Evolutionary conservation across 53 echinoderm and acorn worm species (phyloP).

Genomic region (Luidia sarsii): DNA sequence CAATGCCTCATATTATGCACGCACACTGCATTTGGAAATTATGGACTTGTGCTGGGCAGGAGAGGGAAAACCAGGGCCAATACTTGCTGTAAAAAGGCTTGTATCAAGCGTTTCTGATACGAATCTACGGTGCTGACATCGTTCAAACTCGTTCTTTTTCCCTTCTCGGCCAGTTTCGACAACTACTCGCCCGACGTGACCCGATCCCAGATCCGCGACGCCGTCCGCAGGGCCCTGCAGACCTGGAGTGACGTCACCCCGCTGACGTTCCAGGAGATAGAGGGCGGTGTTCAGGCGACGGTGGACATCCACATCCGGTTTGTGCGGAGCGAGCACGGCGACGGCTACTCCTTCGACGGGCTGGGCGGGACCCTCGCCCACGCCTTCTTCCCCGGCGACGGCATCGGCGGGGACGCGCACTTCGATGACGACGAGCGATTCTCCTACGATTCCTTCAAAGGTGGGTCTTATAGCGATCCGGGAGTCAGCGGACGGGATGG

Average conservation of each 20-base stretch:
- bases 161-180: slow-evolving; percentile 69
- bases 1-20: too few species aligned
- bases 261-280: slow-evolving; percentile 62
- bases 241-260: slow-evolving; percentile 88
- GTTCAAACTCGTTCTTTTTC: too few species aligned
- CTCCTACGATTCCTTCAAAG: slow-evolving; percentile 30
- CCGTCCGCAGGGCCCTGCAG: slow-evolving; percentile 61
- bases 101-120: too few species aligned
- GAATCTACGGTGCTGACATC: too few species aligned
- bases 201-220: slow-evolving; percentile 6
- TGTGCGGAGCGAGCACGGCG: slow-evolving; percentile 43
- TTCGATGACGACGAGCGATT: slow-evolving; percentile 83
- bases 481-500: too few species aligned
- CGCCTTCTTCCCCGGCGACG: slow-evolving; percentile 78
- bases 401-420: slow-evolving; percentile 80
- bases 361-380: slow-evolving; percentile 82
- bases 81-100: too few species aligned
- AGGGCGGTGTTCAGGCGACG: slow-evolving; percentile 21
- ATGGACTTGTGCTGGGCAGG: too few species aligned
- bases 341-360: slow-evolving; percentile 74
- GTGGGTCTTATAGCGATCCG: slow-evolving; percentile 42
- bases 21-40: too few species aligned
- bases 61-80: too few species aligned
- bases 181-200: slow-evolving; percentile 70
- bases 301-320: slow-evolving; percentile 73